Evolutionary conservation across 1,140 invertebrate species (phyloP), one percentile per base, ranked within the genome.

Genomic region (Streblospio benedicti): DNA sequence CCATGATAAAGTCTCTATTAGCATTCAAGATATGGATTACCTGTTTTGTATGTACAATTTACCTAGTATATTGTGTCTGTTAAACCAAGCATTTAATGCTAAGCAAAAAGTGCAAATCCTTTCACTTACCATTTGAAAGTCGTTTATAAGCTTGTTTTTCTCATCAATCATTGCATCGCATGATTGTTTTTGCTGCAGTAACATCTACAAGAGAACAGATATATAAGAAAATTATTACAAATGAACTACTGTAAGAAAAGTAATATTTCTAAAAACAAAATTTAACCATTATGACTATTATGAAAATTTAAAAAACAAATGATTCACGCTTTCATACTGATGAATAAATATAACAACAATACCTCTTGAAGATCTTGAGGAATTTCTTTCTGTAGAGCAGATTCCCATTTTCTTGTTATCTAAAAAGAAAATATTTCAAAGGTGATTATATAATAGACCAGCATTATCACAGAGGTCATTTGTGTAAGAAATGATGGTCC

Each of bases 281-380:
- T 30, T 31, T 55, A 20, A 30, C 18, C 9, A 54, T 2, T 54
- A 54, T 32, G 4, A 32, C n/a, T 9, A 32, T 9, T 18, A 0
- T 25, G 14, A 49, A 2, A 25, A 20, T 54, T 20, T 38, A 9
- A 9, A 9, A 38, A 38, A 9, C 9, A 9, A n/a, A 9, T 9
- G 9, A 38, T 38, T 9, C 35, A 9, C n/a, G n/a, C 35, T 38
- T 38, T n/a, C n/a, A n/a, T n/a, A 27, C 2, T 38, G 25, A 38
- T 47, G 23, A 27, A 27, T 38, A 25, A 57, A 20, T 45, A 88
- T 83, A n/a, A n/a, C n/a, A n/a, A n/a, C n/a, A n/a, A n/a, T 61
- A 86, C 84, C 28, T 85, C 81, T 67, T 88, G 81, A 23, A 92
- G 84, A 53, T 86, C 83, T 59, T 92, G 78, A 1, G 90, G 88